Percentiles rank a stretch among this genome's conserved stretches.
Evolutionary conservation across 2,113 vertebrate species (phyloP).

Genomic region (Atrichornis clamosus): DNA sequence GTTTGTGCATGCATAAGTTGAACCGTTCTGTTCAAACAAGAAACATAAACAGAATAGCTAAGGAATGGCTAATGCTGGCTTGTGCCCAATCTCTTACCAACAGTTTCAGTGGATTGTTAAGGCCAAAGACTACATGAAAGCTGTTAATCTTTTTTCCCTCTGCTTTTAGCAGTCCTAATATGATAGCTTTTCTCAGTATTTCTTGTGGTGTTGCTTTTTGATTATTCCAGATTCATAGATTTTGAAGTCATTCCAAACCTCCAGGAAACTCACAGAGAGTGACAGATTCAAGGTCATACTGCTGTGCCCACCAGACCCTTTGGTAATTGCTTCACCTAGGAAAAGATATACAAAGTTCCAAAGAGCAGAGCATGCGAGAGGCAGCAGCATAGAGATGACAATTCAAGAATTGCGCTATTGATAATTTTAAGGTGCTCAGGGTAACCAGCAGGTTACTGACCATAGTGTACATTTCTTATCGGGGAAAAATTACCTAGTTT

Average conservation of each 20-base stretch:
- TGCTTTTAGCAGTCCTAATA: neutral
- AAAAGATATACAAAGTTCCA: neutral
- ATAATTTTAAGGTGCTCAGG: neutral
- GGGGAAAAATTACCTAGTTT: neutral
- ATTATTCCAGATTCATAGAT: neutral
- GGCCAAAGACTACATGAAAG: neutral
- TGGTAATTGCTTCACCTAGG: neutral
- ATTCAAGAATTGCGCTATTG: neutral
- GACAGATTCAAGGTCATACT: neutral
- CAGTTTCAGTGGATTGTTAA: neutral
- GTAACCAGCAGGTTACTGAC: neutral
- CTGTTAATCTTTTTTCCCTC: neutral
- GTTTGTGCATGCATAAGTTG: neutral
- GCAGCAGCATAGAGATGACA: neutral
- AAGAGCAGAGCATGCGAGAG: neutral
- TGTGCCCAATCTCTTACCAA: neutral
- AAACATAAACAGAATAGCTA: neutral
- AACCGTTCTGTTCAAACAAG: neutral
- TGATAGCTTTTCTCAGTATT: neutral
- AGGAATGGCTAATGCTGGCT: neutral
- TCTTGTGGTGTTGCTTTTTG: neutral
- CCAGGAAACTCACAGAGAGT: neutral
- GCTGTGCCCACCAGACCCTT: neutral
- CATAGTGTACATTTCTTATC: neutral
- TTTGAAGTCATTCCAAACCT: neutral